Evolutionary conservation across 2,888 invertebrate genomes (phyloP).

Genomic region (Hirudinaria manillensis): DNA sequence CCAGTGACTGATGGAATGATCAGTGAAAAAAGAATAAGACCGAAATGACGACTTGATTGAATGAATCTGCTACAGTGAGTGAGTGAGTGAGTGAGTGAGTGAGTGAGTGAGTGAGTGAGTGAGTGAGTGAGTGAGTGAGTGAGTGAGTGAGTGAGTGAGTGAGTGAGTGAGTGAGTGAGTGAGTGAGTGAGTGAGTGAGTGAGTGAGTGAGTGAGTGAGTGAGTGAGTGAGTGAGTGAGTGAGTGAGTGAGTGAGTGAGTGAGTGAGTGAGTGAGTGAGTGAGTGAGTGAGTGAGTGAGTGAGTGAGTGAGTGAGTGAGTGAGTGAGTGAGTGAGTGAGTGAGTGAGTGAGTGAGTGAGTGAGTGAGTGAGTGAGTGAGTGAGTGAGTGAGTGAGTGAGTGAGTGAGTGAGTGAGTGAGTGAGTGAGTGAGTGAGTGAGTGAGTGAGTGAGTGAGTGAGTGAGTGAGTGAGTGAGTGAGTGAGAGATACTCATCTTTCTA

Average conservation of each 20-base stretch:
- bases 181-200: not conserved
- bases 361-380: conserved; percentile 7
- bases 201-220: not conserved
- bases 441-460: conserved; percentile 7
- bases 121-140: conserved; percentile 2
- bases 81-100: conserved; percentile 18
- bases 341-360: conserved; percentile 7
- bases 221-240: not conserved
- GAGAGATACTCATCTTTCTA: not conserved
- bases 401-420: conserved; percentile 7
- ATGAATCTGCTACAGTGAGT: not conserved
- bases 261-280: not conserved
- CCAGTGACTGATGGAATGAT: too few relatives aligned
- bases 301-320: conserved; percentile 6
- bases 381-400: conserved; percentile 7
- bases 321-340: conserved; percentile 7
- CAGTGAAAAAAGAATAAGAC: too few relatives aligned
- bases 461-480: conserved; percentile 7
- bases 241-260: not conserved
- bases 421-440: conserved; percentile 7
- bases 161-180: not conserved
- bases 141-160: not conserved
- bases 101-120: conserved; percentile 5
- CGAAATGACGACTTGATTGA: not conserved
- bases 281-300: not conserved